Evolutionary conservation across 2,888 invertebrate genomes (phyloP).

Genomic region (Dynastes tityus): DNA sequence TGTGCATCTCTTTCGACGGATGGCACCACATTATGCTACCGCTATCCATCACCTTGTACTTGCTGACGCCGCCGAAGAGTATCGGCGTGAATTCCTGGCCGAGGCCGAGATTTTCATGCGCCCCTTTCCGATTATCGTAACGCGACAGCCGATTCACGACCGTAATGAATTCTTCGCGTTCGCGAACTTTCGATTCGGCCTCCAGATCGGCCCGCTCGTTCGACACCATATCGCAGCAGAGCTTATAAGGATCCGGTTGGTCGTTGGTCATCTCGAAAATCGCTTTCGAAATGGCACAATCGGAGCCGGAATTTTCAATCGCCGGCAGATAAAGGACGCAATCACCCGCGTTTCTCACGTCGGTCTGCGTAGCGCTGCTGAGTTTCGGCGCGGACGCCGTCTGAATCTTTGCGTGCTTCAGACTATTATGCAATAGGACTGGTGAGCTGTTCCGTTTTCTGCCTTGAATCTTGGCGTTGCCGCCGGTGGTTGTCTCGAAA

Average conservation of each 20-base stretch:
- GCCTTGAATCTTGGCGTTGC: conserved; percentile 1
- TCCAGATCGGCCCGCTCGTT: conserved; percentile 34
- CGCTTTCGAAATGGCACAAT: neutral
- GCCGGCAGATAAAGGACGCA: no score
- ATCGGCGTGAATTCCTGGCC: conserved; percentile 54
- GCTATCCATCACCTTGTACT: conserved; percentile 52
- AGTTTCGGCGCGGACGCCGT: conserved; percentile 25
- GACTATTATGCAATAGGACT: conserved; percentile 16
- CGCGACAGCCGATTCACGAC: conserved; percentile 46
- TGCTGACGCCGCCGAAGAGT: conserved; percentile 52
- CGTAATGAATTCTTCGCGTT: conserved; percentile 48
- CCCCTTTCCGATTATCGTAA: conserved; percentile 37
- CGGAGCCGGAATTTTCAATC: neutral
- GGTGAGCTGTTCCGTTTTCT: conserved; percentile 39
- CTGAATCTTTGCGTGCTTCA: conserved; percentile 35
- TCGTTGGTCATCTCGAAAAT: neutral
- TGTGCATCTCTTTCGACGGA: conserved; percentile 52
- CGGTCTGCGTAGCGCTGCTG: conserved; percentile 37
- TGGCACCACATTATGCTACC: conserved; percentile 55
- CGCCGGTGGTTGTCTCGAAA: conserved; percentile 19
- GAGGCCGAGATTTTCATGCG: conserved; percentile 43
- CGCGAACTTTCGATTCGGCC: conserved; percentile 34
- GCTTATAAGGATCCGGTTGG: conserved; percentile 45
- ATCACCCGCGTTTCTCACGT: neutral
- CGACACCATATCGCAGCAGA: conserved; percentile 49